These are phyloP conservation scores for Leistus spinibarbis DNA, from an alignment of 2,888 invertebrate genomes.

Conservation along the genomic window DNA sequence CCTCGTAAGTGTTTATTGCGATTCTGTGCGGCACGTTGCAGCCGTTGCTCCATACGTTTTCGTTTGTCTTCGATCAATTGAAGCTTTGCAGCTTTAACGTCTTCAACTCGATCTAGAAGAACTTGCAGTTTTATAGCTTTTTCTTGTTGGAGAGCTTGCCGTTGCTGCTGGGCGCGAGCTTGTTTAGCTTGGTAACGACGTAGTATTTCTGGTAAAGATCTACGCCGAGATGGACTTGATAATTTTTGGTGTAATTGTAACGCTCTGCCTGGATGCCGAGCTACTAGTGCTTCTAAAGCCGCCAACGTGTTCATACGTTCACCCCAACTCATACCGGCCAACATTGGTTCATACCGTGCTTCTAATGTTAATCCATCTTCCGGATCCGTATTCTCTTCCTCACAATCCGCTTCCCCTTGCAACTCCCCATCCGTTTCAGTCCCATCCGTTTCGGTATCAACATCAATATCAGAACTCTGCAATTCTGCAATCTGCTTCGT, in stretches of 20 bases:
- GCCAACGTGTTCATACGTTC: constrained; percentile 83
- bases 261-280: constrained; percentile 91
- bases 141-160: constrained; percentile 81
- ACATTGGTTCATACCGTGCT: constrained; percentile 71
- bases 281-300: constrained; percentile 76
- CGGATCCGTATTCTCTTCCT: constrained; percentile 53
- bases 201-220: constrained; percentile 83
- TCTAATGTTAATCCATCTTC: constrained; percentile 62
- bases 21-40: constrained; percentile 90
- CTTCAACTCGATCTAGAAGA: constrained; percentile 83
- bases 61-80: constrained; percentile 85
- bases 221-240: constrained; percentile 86
- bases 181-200: constrained; percentile 86
- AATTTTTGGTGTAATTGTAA: constrained; percentile 92
- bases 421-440: constrained; percentile 75
- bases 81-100: constrained; percentile 82
- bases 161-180: constrained; percentile 85
- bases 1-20: constrained; percentile 79
- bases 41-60: constrained; percentile 72
- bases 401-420: constrained; percentile 54
- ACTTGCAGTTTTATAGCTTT: constrained; percentile 85
- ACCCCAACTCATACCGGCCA: constrained; percentile 82
- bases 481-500: constrained; percentile 78
- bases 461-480: constrained; percentile 74
- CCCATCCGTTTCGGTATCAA: constrained; percentile 84